phyloP scores from a whole-genome alignment of 2,797 vertebrate species.

The Microcaecilia unicolor region DNA sequence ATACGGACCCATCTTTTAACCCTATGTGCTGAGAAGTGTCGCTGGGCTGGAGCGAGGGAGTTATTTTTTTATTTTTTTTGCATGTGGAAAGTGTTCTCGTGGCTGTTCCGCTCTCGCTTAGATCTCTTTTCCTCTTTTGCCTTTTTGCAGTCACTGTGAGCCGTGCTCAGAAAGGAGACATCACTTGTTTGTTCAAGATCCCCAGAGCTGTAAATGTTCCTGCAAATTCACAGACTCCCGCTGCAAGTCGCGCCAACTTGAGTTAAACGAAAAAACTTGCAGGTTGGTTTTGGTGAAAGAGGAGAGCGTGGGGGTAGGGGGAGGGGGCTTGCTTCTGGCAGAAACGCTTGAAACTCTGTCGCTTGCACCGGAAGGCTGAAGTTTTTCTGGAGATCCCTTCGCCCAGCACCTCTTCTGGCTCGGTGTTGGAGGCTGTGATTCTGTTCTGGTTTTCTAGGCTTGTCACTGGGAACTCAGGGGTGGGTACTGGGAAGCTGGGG shows the following conservation, averaged over 20 bases:
- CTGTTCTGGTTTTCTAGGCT: too few species aligned
- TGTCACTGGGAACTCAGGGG: too few species aligned
- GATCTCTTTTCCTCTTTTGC: constrained; percentile 77
- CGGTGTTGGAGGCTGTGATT: too few species aligned
- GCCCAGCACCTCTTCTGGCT: too few species aligned
- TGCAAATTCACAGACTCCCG: constrained; percentile 93
- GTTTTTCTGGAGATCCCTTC: too few species aligned
- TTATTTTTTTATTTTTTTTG: constrained; percentile 50
- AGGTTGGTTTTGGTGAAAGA: constrained; percentile 82
- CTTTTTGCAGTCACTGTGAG: constrained; percentile 95
- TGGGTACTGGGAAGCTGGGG: too few species aligned
- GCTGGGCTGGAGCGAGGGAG: constrained; percentile 36
- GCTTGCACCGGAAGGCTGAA: too few species aligned
- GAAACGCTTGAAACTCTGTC: too few species aligned
- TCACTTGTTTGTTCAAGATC: constrained; percentile 92
- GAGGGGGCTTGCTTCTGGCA: constrained; percentile 54
- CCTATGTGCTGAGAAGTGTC: constrained; percentile 22
- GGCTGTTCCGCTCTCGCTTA: constrained; percentile 74
- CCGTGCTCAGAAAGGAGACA: constrained; percentile 88
- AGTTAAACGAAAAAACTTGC: constrained; percentile 98
- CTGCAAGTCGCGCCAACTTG: constrained; percentile 93
- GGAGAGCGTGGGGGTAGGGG: constrained; percentile 30
- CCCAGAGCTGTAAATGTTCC: constrained; percentile 91
- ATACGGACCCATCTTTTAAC: too few species aligned
- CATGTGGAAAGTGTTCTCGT: constrained; percentile 67